Evolutionary conservation across 2,797 vertebrate genomes (phyloP), one percentile per base, ranked within the genome.

Genomic region (Smutsia temminckii): DNA sequence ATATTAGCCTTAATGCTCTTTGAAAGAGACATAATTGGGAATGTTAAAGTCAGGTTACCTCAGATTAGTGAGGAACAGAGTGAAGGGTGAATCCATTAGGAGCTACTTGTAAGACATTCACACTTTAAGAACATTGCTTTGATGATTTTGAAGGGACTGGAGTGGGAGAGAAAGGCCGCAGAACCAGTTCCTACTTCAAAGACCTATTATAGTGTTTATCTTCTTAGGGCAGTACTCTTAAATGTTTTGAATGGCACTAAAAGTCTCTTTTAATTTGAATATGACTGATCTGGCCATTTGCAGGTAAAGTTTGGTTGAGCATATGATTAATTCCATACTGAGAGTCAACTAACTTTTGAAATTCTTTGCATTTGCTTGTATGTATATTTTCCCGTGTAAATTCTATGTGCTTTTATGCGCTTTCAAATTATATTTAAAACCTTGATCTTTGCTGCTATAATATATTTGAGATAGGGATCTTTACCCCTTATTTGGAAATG

Each of bases 171-270:
- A 93, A 96, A 95, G 94, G 95, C 80, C 77, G 97, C 37, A 95
- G 92, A 97, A 97, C 95, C 92, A 96, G 97, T 97, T 97, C 42
- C 79, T 75, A 97, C 97, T 96, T 97, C 96, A 97, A 97, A 97
- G 97, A 86, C 85, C 78, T 79, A 77, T 95, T 89, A 80, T 1
- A 72, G 64, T 92, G 88, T 93, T 94, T 95, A 96, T 95, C 91
- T 95, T 89, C 93, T 85, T 59, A 96, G 83, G 88, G 85, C 85
- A 86, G 71, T 80, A 66, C 74, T 81, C 80, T 91, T 75, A 96
- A 96, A 80, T 94, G 95, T 96, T 96, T 95, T 84, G 81, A 96
- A 92, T 92, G 80, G 75, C 86, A 86, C 63, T 92, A 95, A 97
- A 96, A 92, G 83, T 12, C 32, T 80, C 79, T 95, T 94, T 71